These are phyloP conservation scores for Pteronotus mesoamericanus DNA, from an alignment of 2,797 vertebrate species.

Conservation along the genomic window DNA sequence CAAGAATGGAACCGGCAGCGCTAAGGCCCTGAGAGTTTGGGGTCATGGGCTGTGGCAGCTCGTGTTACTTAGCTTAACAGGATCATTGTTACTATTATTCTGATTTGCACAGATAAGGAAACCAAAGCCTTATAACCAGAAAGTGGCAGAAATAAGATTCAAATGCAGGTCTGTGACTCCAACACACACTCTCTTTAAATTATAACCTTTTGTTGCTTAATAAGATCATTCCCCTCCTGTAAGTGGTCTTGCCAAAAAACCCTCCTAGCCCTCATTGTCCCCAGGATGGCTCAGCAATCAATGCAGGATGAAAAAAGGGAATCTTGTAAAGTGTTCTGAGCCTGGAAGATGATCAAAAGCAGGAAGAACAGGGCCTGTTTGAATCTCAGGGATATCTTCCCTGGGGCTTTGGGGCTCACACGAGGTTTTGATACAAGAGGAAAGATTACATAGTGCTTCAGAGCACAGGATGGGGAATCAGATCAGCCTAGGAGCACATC, in stretches of 20 bases:
- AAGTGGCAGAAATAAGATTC: neutral
- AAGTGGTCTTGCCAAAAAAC: neutral
- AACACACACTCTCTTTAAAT: neutral
- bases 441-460: neutral
- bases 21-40: neutral
- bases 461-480: neutral
- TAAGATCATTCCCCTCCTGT: neutral
- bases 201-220: neutral
- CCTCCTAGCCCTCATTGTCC: neutral
- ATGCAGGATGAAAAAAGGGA: neutral
- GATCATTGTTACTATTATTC: neutral
- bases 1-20: fast-evolving
- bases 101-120: neutral
- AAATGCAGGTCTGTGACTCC: neutral
- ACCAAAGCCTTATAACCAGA: neutral
- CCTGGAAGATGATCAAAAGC: neutral
- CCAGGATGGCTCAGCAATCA: neutral
- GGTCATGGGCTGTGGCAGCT: neutral
- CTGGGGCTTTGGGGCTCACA: neutral
- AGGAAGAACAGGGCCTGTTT: no score
- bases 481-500: neutral
- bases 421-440: neutral
- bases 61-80: neutral
- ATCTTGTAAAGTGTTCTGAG: neutral
- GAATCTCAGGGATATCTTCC: neutral